Base-by-base conservation (phyloP, 2,113 vertebrate genomes). In the Mormyrus iriodes region DNA sequence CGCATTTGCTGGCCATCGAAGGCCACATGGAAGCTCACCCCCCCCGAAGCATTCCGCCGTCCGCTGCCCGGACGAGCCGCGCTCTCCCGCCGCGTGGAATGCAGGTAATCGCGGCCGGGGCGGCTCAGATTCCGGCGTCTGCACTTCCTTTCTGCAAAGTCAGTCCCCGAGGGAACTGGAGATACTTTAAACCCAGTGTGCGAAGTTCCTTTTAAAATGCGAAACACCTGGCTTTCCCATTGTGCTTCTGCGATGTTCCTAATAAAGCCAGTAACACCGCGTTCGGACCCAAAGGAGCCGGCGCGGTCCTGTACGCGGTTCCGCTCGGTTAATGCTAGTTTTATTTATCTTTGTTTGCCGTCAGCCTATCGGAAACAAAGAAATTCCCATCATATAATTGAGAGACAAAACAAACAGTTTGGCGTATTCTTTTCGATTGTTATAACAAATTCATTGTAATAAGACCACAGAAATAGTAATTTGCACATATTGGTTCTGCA, bases 1-100 rank as follows among this genome's bases (percentile, higher is more conserved):
- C 88, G 91, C 92, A 91, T 91, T 92, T 93, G 92, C 55, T 89
- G 90, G 55, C 35, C 73, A 87, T 53, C 39, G 48, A 52, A 83
- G 17, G 0, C 39, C 79, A 39, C 19, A 48, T 46, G 39, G 44
- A 35, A 69, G 58, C 87, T 83, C 65, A 82, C 65, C 46, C 27
- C 55, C 84, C 61, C 79, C 82, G 31, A 4, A 19, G 35, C 46
- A 46, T 46, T 61, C 55, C 53, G 9, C 86, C 19, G 44, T 46
- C 48, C 88, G 15, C 31, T 15, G 51, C 13, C 27, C 85, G 51
- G 49, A 42, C 48, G 35, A 52, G 31, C 89, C 27, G 65, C 44
- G 87, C 90, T 58, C 90, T 86, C 90, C 76, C 89, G 42, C 69
- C 88, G 90, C 21, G 27, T 89, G 91, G 91, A 90, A 91, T 93